phyloP scores from a whole-genome alignment of 2,113 vertebrate species.

The Anolis carolinensis region DNA sequence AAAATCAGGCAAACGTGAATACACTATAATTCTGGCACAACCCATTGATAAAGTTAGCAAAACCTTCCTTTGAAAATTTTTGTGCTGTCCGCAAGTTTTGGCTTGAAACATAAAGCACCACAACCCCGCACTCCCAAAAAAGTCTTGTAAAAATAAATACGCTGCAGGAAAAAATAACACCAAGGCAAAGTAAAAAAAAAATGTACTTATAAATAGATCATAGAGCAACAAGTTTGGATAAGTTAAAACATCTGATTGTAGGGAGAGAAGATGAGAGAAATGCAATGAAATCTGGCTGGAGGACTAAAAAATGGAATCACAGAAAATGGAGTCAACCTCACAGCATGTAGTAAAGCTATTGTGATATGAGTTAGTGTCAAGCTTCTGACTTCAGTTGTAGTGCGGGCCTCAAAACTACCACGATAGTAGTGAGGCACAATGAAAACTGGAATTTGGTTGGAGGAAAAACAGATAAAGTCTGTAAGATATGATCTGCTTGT shows the following conservation, averaged over 20 bases:
- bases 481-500: not conserved
- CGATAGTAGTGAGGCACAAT: not conserved
- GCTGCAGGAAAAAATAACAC: constrained; percentile 10
- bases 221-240: not conserved
- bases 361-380: not conserved
- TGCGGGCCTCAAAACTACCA: not conserved
- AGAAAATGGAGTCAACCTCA: not conserved
- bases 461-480: not conserved
- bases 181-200: constrained; percentile 18
- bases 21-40: not conserved
- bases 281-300: constrained; percentile 8
- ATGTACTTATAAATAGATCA: not conserved
- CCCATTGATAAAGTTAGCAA: not conserved
- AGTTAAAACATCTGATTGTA: not conserved
- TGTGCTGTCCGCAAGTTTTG: not conserved
- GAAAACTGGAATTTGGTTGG: not conserved
- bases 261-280: not conserved
- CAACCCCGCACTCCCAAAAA: not conserved
- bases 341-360: not conserved
- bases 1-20: not conserved
- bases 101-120: not conserved
- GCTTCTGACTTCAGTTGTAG: not conserved
- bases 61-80: not conserved
- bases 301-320: not conserved
- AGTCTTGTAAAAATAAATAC: constrained; percentile 12